phyloP scores from a whole-genome alignment of 2,888 invertebrate genomes.

The Drosophila yooni region DNA sequence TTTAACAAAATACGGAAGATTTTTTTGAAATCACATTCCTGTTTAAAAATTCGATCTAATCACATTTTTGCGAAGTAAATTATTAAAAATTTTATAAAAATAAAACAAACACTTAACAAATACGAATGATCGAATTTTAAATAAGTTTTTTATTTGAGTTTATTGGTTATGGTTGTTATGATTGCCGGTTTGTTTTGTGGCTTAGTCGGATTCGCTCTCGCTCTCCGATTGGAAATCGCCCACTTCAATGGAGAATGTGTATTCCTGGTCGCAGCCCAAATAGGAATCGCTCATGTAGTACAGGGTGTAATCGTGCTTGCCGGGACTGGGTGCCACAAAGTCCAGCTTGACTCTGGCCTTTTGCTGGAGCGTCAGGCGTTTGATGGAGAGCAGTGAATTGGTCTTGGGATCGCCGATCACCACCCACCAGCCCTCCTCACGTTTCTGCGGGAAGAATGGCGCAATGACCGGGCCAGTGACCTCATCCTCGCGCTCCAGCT shows the following conservation, averaged over 20 bases:
- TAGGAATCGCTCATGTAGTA: conserved; percentile 99
- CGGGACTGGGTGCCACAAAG: conserved; percentile 96
- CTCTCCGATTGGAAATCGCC: conserved; percentile 90
- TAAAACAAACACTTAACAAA: background rate
- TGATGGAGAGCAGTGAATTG: conserved; percentile 98
- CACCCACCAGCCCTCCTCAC: conserved; percentile 98
- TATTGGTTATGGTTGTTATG: conserved; percentile 10
- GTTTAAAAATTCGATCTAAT: background rate
- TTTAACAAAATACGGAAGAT: background rate
- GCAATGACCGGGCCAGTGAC: conserved; percentile 98
- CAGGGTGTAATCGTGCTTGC: conserved; percentile 95
- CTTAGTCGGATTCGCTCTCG: conserved; percentile 87
- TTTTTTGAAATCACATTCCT: background rate
- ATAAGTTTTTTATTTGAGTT: conserved; percentile 21
- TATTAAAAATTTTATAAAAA: background rate
- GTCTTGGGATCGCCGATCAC: conserved; percentile 98
- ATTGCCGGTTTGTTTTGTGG: background rate
- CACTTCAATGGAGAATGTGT: conserved; percentile 95
- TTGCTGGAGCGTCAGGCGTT: conserved; percentile 96
- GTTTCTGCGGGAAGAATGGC: conserved; percentile 98
- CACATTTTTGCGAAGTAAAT: background rate
- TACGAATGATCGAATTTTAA: background rate
- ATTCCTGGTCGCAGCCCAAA: conserved; percentile 99
- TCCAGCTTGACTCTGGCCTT: conserved; percentile 91
- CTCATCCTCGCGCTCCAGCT: conserved; percentile 98